phyloP scores from a whole-genome alignment of 2,113 vertebrate genomes.

The Sclerurus mexicanus region DNA sequence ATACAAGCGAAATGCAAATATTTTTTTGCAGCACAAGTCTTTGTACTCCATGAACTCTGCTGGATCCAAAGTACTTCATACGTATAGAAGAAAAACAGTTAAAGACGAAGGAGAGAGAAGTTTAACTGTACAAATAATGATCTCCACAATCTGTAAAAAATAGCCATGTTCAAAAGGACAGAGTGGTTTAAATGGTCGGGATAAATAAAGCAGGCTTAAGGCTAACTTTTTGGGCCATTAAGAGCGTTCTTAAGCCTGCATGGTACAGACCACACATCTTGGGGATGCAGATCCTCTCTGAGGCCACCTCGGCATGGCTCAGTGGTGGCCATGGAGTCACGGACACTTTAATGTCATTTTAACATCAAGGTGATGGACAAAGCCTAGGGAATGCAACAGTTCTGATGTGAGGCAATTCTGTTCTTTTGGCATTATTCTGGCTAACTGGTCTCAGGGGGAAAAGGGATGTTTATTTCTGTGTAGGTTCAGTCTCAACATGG shows the following conservation, averaged over 20 bases:
- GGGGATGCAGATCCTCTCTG: not conserved
- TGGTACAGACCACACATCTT: conserved; percentile 6
- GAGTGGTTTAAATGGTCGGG: not conserved
- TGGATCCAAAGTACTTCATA: conserved; percentile 46
- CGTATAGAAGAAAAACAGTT: conserved; percentile 42
- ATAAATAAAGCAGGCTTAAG: not conserved
- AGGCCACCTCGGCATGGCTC: not conserved
- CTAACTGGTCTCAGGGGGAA: not conserved
- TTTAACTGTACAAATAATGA: conserved; percentile 3
- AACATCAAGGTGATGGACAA: not conserved
- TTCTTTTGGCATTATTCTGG: not conserved
- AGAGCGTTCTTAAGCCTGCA: conserved; percentile 24
- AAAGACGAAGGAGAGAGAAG: not conserved
- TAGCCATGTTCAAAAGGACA: not conserved
- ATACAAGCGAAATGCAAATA: conserved; percentile 44
- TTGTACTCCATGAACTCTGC: conserved; percentile 48
- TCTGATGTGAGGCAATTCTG: not conserved
- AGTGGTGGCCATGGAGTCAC: not conserved
- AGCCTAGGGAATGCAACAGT: not conserved
- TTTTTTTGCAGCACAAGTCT: conserved; percentile 50
- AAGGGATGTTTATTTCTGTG: not conserved
- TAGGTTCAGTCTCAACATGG: not conserved
- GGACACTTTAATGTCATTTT: not conserved
- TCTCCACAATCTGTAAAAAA: conserved; percentile 18
- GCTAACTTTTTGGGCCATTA: not conserved